phyloP scores from a whole-genome alignment of 2,888 invertebrate species.

The Anodontia alba region DNA sequence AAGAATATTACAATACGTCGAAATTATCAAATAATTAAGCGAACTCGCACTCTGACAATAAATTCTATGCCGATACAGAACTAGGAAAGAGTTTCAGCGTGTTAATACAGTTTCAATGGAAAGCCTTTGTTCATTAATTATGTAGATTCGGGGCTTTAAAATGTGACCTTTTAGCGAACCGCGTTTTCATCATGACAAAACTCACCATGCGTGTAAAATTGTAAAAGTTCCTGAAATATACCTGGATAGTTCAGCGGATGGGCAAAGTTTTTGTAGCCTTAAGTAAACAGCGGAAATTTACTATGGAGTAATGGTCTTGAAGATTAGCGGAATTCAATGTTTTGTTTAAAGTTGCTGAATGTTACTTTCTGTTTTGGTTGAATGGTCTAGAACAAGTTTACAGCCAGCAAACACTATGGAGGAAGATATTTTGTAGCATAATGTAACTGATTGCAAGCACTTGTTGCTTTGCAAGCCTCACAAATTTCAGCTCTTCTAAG shows the following conservation, averaged over 20 bases:
- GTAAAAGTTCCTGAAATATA: neutral
- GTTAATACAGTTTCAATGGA: neutral
- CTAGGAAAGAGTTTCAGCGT: neutral
- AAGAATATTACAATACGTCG: constrained; percentile 39
- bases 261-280: too few species aligned
- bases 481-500: neutral
- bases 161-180: constrained; percentile 54
- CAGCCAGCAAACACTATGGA: constrained; percentile 37
- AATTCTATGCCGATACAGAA: neutral
- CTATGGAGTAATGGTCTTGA: too few species aligned
- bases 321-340: neutral
- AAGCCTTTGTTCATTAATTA: neutral
- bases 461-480: constrained; percentile 49
- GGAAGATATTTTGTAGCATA: constrained; percentile 60
- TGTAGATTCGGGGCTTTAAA: neutral
- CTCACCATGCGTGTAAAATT: constrained; percentile 14
- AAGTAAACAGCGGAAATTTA: too few species aligned
- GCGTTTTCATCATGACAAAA: constrained; percentile 22
- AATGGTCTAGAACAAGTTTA: neutral
- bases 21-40: neutral
- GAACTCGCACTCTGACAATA: neutral
- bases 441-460: constrained; percentile 48
- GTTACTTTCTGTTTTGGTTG: constrained; percentile 2
- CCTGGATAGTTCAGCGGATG: too few species aligned
- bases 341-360: neutral